A percentile compares a stretch with the other conserved stretches of the same genome.
phyloP scores from a whole-genome alignment of 2,113 vertebrate species.

The Suricata suricatta region DNA sequence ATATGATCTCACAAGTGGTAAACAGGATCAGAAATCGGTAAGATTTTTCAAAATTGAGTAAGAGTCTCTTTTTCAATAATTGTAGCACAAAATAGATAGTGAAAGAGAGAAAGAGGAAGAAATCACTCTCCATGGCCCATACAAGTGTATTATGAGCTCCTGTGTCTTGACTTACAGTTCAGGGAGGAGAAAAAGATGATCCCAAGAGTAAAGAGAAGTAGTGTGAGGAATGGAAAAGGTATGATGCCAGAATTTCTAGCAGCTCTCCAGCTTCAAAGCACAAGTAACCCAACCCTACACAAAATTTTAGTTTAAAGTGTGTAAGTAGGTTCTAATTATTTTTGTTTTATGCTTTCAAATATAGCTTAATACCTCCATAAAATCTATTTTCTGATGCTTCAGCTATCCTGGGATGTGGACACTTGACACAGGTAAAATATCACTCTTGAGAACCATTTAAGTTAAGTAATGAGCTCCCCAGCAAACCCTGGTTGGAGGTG shows the following conservation, averaged over 20 bases:
- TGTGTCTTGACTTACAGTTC: neutral
- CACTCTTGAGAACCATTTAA: neutral
- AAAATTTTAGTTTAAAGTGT: neutral
- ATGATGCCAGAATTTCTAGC: neutral
- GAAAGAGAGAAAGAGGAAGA: neutral
- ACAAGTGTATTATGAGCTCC: neutral
- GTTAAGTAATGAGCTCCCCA: neutral
- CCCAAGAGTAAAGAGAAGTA: neutral
- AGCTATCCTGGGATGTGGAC: neutral
- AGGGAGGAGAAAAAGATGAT: neutral
- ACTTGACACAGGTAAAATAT: neutral
- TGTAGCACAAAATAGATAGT: neutral
- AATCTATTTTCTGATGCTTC: neutral
- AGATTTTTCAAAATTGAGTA: neutral
- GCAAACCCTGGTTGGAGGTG: neutral
- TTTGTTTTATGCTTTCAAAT: neutral
- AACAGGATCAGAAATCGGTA: neutral
- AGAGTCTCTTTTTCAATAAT: neutral
- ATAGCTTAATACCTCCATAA: neutral
- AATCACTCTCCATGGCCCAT: neutral
- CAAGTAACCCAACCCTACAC: too few species aligned
- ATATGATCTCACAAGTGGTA: neutral
- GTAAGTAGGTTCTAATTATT: neutral
- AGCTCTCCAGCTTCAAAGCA: neutral
- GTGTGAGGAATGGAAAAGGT: neutral